A percentile compares a stretch with the other conserved stretches of the same genome.
phyloP scores from a whole-genome alignment of 2,888 invertebrate species.

The Cantharis lateralis region DNA sequence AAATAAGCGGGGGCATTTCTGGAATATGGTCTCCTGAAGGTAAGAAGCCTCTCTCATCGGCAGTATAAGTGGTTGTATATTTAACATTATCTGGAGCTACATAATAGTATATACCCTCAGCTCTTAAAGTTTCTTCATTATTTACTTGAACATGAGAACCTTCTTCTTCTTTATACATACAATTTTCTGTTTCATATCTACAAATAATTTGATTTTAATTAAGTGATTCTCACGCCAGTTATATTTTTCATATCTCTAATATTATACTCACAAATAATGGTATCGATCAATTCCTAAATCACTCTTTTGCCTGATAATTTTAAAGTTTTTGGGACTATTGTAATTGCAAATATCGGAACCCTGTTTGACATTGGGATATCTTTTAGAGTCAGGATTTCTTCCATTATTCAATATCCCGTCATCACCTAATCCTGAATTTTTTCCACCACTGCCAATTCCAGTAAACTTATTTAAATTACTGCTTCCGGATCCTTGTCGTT shows the following conservation, averaged over 20 bases:
- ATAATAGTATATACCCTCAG: slow-evolving; percentile 70
- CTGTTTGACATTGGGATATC: neutral
- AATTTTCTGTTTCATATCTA: slow-evolving; percentile 61
- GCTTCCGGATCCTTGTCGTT: neutral
- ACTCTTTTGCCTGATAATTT: slow-evolving; percentile 13
- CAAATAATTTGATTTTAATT: neutral
- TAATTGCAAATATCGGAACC: neutral
- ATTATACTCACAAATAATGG: slow-evolving; percentile 9
- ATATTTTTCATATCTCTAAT: neutral
- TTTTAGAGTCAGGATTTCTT: neutral
- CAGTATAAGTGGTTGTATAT: slow-evolving; percentile 64
- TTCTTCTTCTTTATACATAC: slow-evolving; percentile 58
- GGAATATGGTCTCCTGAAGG: slow-evolving; percentile 60
- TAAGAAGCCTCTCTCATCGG: slow-evolving; percentile 65
- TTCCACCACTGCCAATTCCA: neutral
- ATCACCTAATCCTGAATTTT: neutral
- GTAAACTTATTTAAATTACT: neutral
- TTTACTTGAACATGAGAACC: slow-evolving; percentile 62
- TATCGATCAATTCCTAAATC: slow-evolving; percentile 3
- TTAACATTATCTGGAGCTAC: slow-evolving; percentile 66
- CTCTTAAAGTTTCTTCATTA: slow-evolving; percentile 63
- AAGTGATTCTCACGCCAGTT: too few relatives aligned
- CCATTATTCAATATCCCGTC: neutral
- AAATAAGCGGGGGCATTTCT: slow-evolving; percentile 46
- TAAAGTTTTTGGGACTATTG: slow-evolving; percentile 7